Evolutionary conservation across 2,113 vertebrate species (phyloP), one percentile per base, ranked within the genome.

Genomic region (Campylomormyrus tamandua): DNA sequence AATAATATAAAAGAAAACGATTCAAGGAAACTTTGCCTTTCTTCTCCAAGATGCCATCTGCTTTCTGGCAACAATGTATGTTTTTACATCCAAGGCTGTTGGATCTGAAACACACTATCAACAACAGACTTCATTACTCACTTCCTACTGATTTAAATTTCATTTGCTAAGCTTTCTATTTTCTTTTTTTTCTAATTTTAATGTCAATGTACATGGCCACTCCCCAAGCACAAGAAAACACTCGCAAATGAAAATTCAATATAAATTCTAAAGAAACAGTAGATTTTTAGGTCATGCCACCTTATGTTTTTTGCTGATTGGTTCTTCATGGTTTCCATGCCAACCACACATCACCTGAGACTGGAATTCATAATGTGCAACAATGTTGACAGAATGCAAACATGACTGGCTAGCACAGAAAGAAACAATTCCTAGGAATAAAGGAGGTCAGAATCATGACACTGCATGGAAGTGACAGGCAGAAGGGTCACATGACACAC

Each of bases 331-430:
- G 45, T 83, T 11, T 83, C 77, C 77, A 83, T 83, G 77, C 39
- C 77, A 83, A 83, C 83, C 83, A 42, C 45, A 11, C 42, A 84
- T 84, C 83, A 46, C 35, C 74, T 80, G 83, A 84, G 83, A n/a
- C 21, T 24, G 45, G 19, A 84, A 17, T 24, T 46, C 45, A 84
- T 48, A 84, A 24, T 24, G 17, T 84, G 24, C 45, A 84, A 46
- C 1, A 19, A 42, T 6, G 39, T 19, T 84, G 21, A 84, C 21
- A 84, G 39, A 83, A 45, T 84, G 45, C 39, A 42, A 84, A 84
- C 74, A 39, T 42, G 35, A 19, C 74, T 7, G 11, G 42, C 21
- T 39, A 5, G 45, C 45, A 45, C 83, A 84, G 19, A 84, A 8
- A 66, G 27, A 27, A 10, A 66, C n/a, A 66, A 62, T 62, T n/a